These are phyloP conservation scores for Caiman crocodilus DNA, from an alignment of 2,797 vertebrate species.

Conservation along the genomic window DNA sequence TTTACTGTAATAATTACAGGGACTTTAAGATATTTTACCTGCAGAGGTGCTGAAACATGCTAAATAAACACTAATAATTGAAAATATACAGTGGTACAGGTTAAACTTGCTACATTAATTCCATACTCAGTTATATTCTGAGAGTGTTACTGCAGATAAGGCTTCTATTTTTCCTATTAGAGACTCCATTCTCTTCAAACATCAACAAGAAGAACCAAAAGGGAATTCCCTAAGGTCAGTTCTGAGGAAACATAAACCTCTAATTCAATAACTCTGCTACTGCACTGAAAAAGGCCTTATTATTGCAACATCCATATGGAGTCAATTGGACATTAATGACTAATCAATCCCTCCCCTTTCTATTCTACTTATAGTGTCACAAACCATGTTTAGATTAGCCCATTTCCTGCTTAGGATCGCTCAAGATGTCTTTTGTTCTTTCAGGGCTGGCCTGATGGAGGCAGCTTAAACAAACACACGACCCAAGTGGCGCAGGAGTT, in stretches of 20 bases:
- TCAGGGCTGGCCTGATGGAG: constrained; percentile 84
- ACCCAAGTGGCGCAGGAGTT: constrained; percentile 84
- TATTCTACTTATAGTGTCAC: constrained; percentile 89
- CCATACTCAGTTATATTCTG: constrained; percentile 39
- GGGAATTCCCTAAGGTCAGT: constrained; percentile 87
- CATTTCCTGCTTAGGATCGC: constrained; percentile 88
- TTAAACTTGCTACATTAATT: constrained; percentile 50
- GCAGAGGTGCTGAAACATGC: constrained; percentile 22
- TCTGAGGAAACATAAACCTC: constrained; percentile 87
- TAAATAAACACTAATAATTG: constrained; percentile 45
- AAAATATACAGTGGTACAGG: constrained; percentile 28
- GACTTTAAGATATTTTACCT: constrained; percentile 48
- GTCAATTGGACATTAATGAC: constrained; percentile 87
- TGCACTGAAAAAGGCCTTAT: constrained; percentile 85
- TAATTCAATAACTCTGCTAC: constrained; percentile 87
- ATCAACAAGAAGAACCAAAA: constrained; percentile 81
- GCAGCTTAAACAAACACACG: constrained; percentile 89
- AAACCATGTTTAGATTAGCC: constrained; percentile 89
- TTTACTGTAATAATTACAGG: constrained; percentile 57
- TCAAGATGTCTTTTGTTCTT: constrained; percentile 92
- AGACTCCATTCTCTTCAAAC: constrained; percentile 79
- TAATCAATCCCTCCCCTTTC: constrained; percentile 86
- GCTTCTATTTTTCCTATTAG: constrained; percentile 67
- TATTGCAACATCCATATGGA: constrained; percentile 87
- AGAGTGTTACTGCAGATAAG: constrained; percentile 52